Evolutionary conservation across 2,113 vertebrate genomes (phyloP), one percentile per base, ranked within the genome.

Genomic region (Dasypus novemcinctus): DNA sequence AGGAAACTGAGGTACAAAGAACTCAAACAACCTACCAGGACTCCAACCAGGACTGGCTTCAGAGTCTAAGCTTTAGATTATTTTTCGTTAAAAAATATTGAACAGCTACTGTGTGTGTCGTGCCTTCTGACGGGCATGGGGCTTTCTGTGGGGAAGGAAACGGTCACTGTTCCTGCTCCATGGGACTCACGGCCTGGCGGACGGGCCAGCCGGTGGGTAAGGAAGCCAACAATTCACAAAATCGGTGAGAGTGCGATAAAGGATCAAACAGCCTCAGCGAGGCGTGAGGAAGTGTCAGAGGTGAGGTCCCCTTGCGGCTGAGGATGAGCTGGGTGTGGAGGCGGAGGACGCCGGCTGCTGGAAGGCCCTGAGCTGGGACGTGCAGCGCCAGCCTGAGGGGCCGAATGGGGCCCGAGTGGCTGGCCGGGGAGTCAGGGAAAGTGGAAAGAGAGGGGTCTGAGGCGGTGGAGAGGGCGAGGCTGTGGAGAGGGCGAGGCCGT

Each of bases 1-100:
- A 71, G 43, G 52, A 63, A 54, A 25, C 38, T 23, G 69, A 83
- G 84, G 63, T 38, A 78, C 41, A 87, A 66, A 82, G 76, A 82
- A 6, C 69, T 87, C 9, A 61, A 54, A 78, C 23, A 74, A 52
- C 10, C 57, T 89, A 38, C 12, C 20, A 27, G 46, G 59, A 84
- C 36, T 80, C 57, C 57, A 75, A 66, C 7, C 52, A n/a, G 84
- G 38, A 59, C 17, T 64, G 71, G 85, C 17, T 29, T 80, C 41
- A 74, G 85, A 85, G 36, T 18, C 41, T 29, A 71, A 83, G n/a
- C 36, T 27, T 79, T 54, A 71, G 18, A 76, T 68, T 69, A 18
- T 91, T 71, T 31, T 83, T 41, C 68, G 25, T 2, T 5, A 64
- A 46, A 78, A 75, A 33, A 1, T 59, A 36, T 18, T 66, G 20